Base-by-base conservation (phyloP, 2,888 invertebrate genomes). In the Lagria hirta region DNA sequence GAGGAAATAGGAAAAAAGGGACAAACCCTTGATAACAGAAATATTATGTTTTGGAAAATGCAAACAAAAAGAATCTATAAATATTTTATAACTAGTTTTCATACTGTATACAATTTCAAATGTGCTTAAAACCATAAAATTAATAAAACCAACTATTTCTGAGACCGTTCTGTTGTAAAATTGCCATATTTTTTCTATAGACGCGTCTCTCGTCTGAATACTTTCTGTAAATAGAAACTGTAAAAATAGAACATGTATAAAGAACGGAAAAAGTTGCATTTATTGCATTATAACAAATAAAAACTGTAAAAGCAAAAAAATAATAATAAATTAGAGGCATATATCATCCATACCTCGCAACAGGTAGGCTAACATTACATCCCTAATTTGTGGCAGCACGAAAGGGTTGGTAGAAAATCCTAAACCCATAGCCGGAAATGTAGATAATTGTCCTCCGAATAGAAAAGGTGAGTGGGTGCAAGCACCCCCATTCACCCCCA, bases 311-410 rank as follows among this genome's bases (percentile, higher is more conserved):
- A n/a, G n/a, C n/a, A n/a, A n/a, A n/a, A n/a, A n/a, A n/a, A n/a
- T n/a, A n/a, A n/a, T 28, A 20, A 13, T 15, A 37, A 37, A 37
- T 27, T 26, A 16, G 27, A 13, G n/a, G 21, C 14, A 11, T 11
- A 16, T 10, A 20, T 20, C 20, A 20, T n/a, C 37, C 66, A 74
- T 74, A 81, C 81, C 81, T 81, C 77, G 75, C 59, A 82, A 74
- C 66, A 81, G 73, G 72, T 79, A 81, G 57, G 81, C 79, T 58
- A 82, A 72, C 73, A 81, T 76, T 75, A 81, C 77, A 68, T 82
- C 80, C 72, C 78, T 78, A 62, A 81, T 74, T 65, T 80, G 79
- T 42, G 75, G 75, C 60, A 76, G 66, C 62, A 75, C 71, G 52
- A 78, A 71, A 41, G 77, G 73, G 59, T 69, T 70, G 68, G 61